These are phyloP conservation scores for Cephus pygmeus DNA, from an alignment of 2,888 invertebrate species.

Conservation along the genomic window DNA sequence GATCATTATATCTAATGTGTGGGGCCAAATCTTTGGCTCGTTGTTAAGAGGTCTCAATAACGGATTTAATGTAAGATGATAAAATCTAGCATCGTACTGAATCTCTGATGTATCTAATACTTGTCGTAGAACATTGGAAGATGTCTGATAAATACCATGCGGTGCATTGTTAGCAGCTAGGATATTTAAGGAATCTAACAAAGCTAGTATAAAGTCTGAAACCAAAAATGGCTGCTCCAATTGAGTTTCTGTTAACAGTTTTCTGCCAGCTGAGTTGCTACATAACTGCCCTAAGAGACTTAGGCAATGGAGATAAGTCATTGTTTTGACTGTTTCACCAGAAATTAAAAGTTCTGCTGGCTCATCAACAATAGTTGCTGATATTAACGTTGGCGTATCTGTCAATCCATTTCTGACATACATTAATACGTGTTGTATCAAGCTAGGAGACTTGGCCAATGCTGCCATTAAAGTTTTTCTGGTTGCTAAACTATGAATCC, in stretches of 20 bases:
- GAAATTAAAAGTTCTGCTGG: conserved; percentile 53
- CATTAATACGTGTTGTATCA: conserved; percentile 45
- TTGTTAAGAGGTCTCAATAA: conserved; percentile 37
- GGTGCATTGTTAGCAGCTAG: conserved; percentile 46
- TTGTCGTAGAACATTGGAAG: conserved; percentile 42
- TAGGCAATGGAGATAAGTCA: conserved; percentile 57
- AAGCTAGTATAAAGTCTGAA: conserved; percentile 45
- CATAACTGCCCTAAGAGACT: conserved; percentile 55
- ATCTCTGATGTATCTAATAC: conserved; percentile 46
- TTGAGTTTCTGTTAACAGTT: conserved; percentile 44
- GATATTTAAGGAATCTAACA: conserved; percentile 49
- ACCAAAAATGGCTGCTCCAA: conserved; percentile 42
- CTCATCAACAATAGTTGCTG: conserved; percentile 51
- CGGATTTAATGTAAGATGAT: conserved; percentile 48
- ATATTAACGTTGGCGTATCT: conserved; percentile 37
- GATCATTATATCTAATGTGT: conserved; percentile 50
- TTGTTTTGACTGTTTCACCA: conserved; percentile 53
- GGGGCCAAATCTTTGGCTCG: conserved; percentile 53
- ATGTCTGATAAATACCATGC: conserved; percentile 51
- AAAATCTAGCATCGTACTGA: conserved; percentile 51
- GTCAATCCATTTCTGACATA: conserved; percentile 44
- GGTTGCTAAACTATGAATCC: conserved; percentile 53
- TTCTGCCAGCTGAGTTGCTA: conserved; percentile 46
- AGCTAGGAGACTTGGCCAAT: conserved; percentile 51
- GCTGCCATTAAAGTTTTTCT: conserved; percentile 47